Base-by-base conservation (phyloP, 2,113 vertebrate species). In the Poeciliopsis occidentalis region DNA sequence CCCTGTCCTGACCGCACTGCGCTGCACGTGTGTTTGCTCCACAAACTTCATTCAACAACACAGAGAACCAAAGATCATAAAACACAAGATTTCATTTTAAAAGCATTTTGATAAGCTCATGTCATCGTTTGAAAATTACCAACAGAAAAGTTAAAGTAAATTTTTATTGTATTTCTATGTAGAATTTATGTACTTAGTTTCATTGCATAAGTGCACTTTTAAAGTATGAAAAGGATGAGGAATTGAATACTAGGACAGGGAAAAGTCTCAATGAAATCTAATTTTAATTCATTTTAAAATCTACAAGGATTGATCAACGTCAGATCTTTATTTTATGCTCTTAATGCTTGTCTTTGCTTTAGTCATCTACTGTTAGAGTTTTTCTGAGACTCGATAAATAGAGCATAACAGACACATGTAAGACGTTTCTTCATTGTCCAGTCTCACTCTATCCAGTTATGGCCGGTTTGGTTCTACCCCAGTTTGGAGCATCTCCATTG, bases 1-100 rank as follows among this genome's bases (percentile, higher is more conserved):
- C 86, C 73, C 77, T 57, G 86, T 82, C 74, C 57, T 79, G 88
- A 86, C 87, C 86, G 88, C 86, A 83, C 54, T 65, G 71, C 19
- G 3, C 51, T 65, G 74, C 19, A 8, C 73, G 73, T 70, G 71
- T 74, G 74, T 81, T 57, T 67, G 61, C 32, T 72, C 65, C 63
- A 85, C 61, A 88, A 60, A 73, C 34, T 60, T 73, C 60, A 76
- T 51, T 70, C 69, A 70, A 64, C 71, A 82, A 30, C 60, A 51
- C 57, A 71, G 79, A 67, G 63, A 57, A 62, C 67, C 68, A 83
- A 78, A 41, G 54, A 74, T 69, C 69, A 67, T 79, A 67, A 72
- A 89, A 84, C 62, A 37, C 78, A 81, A 78, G 73, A 86, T 73
- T 51, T 88, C 74, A 73, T 75, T 82, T 24, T 66, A 61, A 81